Evolutionary conservation across 2,113 vertebrate species (phyloP), one percentile per base, ranked within the genome.

Genomic region (Boulengeromyrus knoepffleri): DNA sequence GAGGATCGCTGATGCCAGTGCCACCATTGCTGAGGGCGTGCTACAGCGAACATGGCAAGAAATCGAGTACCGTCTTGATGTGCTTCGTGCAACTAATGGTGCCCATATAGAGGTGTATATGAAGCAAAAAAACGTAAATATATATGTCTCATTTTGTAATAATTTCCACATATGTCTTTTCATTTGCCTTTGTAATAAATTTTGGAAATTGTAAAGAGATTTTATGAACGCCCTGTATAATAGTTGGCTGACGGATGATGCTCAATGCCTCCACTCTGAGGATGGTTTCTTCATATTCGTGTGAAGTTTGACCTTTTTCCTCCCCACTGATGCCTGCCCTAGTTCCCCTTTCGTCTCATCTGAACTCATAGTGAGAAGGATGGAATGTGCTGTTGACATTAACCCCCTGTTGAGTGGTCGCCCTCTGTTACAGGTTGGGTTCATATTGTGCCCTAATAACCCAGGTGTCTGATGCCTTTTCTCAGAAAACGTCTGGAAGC

Each of bases 401-500:
- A 12, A 1, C 27, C 4, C 62, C 27, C n/a, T 31, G 62, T 70
- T 1, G 62, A 70, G n/a, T 31, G 62, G n/a, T 15, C 10, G n/a
- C 8, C 24, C 58, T 27, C n/a, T 66, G 9, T 31, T 70, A 31
- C n/a, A 1, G 27, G n/a, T 70, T 13, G 62, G 74, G 74, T 80
- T 2, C 15, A 5, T 80, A 42, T 19, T 80, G 15, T 52, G 15
- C 0, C 13, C 19, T 42, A 27, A 53, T 19, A 7, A 17, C 7
- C 5, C 27, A 6, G 19, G 21, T 39, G 27, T 56, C 17, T 58
- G 27, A 58, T 53, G 13, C 17, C 52, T 88, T 10, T 7, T 87
- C 45, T 3, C 85, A 99, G 98, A 88, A 99, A 97, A 91, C 97
- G 98, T 8, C 92, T 99, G 85, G 98, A 99, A 94, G 95, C 95